Evolutionary conservation across 2,888 invertebrate genomes (phyloP), one percentile per base, ranked within the genome.

Genomic region (Caenorhabditis sinica): DNA sequence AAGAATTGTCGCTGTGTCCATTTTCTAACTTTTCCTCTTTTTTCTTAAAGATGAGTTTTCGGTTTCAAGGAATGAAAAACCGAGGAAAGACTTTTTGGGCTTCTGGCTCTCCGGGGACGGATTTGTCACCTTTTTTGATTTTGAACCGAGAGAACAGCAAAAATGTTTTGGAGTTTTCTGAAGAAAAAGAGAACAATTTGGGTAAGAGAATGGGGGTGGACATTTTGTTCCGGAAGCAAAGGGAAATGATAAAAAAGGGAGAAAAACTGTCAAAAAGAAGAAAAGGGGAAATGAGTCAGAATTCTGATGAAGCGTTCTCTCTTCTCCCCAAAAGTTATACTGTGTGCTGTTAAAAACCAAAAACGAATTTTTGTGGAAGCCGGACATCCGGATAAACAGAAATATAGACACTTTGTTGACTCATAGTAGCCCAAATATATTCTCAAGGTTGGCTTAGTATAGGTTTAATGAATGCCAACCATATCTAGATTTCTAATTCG

Each of bases 71-170:
- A 40, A 36, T 36, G 33, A 36, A 36, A 36, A 40, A 40, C 40
- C 13, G 9, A 11, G 8, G 49, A 20, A 49, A 49, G n/a, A 45
- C 45, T n/a, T n/a, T 20, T 6, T 20, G 28, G 13, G 28, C 9
- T 28, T 30, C 3, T 53, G 60, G 40, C 63, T 58, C 76, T 61
- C 76, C 51, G 51, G 76, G 69, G 76, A 61, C 60, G 49, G 61
- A 69, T 69, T 68, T 77, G 76, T 77, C 76, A 69, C 76, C 76
- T 40, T 79, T 71, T 79, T 65, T 71, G 36, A 33, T 56, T 45
- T n/a, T 28, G 49, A 33, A 58, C 36, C 23, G 36, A n/a, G 71
- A 45, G 30, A 58, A 63, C n/a, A 63, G 65, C 30, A 65, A 45
- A 63, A 8, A 28, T 6, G 4, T n/a, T 45, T 5, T n/a, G 49